These are phyloP conservation scores for Drosophila guanche DNA, from an alignment of 1,140 invertebrate species.

Conservation along the genomic window DNA sequence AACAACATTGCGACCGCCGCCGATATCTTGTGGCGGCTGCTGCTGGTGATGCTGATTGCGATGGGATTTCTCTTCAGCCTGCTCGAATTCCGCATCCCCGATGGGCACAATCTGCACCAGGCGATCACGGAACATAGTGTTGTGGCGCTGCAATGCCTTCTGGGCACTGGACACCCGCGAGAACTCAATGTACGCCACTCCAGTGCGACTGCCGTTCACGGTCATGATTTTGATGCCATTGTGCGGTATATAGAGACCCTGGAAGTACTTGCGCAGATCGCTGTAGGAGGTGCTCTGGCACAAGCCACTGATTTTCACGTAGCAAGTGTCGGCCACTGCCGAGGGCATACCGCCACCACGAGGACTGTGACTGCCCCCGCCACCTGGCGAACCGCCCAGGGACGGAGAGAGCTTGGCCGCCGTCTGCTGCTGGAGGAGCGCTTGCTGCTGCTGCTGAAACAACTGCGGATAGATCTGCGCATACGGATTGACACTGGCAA, in stretches of 20 bases:
- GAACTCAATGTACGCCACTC: conserved; percentile 92
- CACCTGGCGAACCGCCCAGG: conserved; percentile 23
- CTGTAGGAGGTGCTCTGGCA: conserved; percentile 88
- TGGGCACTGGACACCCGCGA: conserved; percentile 87
- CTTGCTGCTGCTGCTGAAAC: conserved; percentile 68
- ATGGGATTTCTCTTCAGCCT: conserved; percentile 54
- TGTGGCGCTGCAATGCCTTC: conserved; percentile 87
- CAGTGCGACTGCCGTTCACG: conserved; percentile 89
- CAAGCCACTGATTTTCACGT: conserved; percentile 89
- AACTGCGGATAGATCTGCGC: conserved; percentile 79
- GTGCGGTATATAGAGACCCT: conserved; percentile 90
- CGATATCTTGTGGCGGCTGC: conserved; percentile 1
- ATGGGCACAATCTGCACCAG: conserved; percentile 61
- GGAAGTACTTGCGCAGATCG: conserved; percentile 92
- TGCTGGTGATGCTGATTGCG: conserved; percentile 25
- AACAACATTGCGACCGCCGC: conserved; percentile 12
- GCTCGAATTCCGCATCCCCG: conserved; percentile 70
- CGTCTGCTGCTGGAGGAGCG: conserved; percentile 59
- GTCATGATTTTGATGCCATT: conserved; percentile 94
- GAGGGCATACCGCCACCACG: conserved; percentile 1
- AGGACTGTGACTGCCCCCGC: not conserved
- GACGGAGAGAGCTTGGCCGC: conserved; percentile 22
- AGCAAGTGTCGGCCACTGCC: conserved; percentile 83
- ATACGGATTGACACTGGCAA: conserved; percentile 78
- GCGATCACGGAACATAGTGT: conserved; percentile 86